Base-by-base conservation (phyloP, 2,797 vertebrate genomes). In the Amphiprion clarkii region DNA sequence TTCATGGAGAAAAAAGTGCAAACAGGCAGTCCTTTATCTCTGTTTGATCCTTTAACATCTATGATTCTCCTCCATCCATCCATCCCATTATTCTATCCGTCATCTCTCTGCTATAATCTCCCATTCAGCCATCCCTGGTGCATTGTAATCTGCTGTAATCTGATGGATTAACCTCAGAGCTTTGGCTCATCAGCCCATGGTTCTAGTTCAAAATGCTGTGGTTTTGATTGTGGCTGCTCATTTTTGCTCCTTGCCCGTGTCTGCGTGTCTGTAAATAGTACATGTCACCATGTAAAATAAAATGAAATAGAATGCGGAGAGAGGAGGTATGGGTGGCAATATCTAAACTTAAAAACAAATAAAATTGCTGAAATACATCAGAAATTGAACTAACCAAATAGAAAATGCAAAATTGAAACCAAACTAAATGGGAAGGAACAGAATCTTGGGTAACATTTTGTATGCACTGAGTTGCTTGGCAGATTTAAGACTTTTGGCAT, bases 61-160 rank as follows among this genome's bases (percentile, higher is more conserved):
- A 81, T 89, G 80, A 17, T 62, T 63, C 67, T 55, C 70, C 63
- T 42, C 44, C 44, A 17, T 19, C 17, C 44, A 19, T 46, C 60
- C 79, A 74, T 71, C 76, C 80, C 78, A 85, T 89, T 88, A 85
- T 85, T 81, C 76, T 44, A 46, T n/a, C 81, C 81, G 49, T 82
- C 74, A 87, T 90, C 84, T 79, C 79, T 82, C 54, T 51, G 48
- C 67, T 66, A 69, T 89, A 88, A 90, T 89, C 92, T 87, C 71
- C 65, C 76, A 84, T 86, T 85, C 88, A 85, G 75, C 74, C 77
- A 33, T 86, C 90, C 84, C 79, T 25, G 49, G 74, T 72, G 88
- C 82, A 79, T 87, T 87, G 84, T 90, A 93, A 92, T 93, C 91
- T 90, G 87, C 82, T 88, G 88, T 94, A 93, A 94, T 93, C 92